Conservation (phyloP, 2,888 invertebrate genomes). For the Chymomyza procnemis region DNA sequence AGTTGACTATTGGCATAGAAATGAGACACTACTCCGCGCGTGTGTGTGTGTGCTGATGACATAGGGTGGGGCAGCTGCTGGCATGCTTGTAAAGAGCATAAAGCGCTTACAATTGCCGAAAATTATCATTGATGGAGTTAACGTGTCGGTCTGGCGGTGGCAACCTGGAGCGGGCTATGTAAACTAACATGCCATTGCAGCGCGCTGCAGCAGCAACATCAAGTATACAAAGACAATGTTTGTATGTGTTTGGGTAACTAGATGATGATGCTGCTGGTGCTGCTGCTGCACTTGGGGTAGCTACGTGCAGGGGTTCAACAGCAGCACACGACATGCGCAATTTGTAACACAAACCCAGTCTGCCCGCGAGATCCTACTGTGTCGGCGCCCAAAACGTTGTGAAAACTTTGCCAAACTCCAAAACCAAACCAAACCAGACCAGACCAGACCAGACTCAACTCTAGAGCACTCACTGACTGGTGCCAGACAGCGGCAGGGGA, state of each 20-base stretch:
- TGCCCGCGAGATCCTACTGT: constrained; percentile 33
- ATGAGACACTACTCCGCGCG: constrained; percentile 7
- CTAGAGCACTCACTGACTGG: constrained; percentile 10
- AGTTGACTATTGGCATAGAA: constrained; percentile 19
- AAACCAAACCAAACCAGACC: too few relatives aligned
- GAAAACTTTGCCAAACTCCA: constrained; percentile 18
- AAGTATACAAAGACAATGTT: not conserved
- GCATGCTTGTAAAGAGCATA: constrained; percentile 38
- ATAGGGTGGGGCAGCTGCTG: constrained; percentile 18
- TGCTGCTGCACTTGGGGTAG: not conserved
- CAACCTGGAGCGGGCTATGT: constrained; percentile 33
- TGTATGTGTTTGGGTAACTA: not conserved
- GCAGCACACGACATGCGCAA: constrained; percentile 76
- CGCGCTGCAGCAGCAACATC: not conserved
- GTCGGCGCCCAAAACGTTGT: not conserved
- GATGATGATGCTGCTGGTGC: too few relatives aligned
- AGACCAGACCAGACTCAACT: constrained; percentile 22
- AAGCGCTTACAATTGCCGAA: constrained; percentile 46
- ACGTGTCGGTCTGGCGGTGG: not conserved
- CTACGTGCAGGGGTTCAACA: constrained; percentile 6
- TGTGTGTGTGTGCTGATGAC: constrained; percentile 14
- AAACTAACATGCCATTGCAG: constrained; percentile 25
- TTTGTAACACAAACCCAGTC: constrained; percentile 79
- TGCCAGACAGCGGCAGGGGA: constrained; percentile 49
- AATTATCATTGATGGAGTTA: constrained; percentile 34